Conservation (phyloP, 2,888 invertebrate species). For the Cylloceria caligata region DNA sequence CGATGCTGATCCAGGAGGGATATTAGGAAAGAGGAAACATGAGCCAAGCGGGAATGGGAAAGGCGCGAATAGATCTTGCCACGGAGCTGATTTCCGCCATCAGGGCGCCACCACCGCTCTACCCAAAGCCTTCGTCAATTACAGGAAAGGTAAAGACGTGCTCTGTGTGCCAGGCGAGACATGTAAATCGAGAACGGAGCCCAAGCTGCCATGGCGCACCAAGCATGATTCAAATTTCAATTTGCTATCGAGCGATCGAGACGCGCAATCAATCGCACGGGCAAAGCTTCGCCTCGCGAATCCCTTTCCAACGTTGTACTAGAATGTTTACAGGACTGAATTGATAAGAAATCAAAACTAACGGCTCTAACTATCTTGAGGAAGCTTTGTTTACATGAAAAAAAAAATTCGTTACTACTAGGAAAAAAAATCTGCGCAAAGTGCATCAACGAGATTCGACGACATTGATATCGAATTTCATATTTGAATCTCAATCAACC, state of each 20-base stretch:
- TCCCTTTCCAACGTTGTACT: neutral
- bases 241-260: constrained; percentile 31
- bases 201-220: constrained; percentile 38
- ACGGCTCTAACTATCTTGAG: neutral
- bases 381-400: too few species aligned
- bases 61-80: constrained; percentile 38
- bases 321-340: neutral
- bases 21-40: neutral
- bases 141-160: constrained; percentile 12
- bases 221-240: constrained; percentile 57
- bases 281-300: neutral
- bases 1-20: neutral
- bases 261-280: neutral
- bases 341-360: neutral
- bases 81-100: constrained; percentile 62
- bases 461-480: too few species aligned
- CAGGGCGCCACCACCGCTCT: constrained; percentile 7
- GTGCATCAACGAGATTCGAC: too few species aligned
- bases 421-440: too few species aligned
- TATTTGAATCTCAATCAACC: too few species aligned
- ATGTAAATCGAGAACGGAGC: constrained; percentile 39
- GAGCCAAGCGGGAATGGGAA: neutral
- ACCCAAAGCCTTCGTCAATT: constrained; percentile 30
- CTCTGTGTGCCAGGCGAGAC: constrained; percentile 1
- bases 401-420: too few species aligned